Conservation (phyloP, 1,140 invertebrate genomes). For the Saxidomus purpurata region DNA sequence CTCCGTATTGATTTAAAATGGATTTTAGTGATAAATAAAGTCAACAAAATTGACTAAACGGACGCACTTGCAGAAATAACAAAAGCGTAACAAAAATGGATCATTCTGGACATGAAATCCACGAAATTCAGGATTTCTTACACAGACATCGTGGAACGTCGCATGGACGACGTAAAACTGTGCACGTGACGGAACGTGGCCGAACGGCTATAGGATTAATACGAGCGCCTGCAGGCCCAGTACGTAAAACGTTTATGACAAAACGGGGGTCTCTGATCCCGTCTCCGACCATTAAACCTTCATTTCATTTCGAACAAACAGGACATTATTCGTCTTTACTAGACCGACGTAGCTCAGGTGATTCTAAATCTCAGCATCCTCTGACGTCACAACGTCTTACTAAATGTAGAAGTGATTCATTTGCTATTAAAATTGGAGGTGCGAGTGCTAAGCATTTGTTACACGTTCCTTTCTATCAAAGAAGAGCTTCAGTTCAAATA, state of each 20-base stretch:
- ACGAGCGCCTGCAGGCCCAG: not conserved
- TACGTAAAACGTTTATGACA: not conserved
- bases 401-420: not conserved
- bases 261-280: constrained; percentile 23
- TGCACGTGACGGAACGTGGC: constrained; percentile 8
- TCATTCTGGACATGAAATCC: not conserved
- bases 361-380: not conserved
- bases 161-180: constrained; percentile 34
- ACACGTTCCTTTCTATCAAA: not conserved
- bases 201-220: constrained; percentile 36
- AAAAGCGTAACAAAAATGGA: not conserved
- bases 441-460: not conserved
- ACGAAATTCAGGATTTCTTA: constrained; percentile 37
- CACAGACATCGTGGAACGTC: constrained; percentile 12
- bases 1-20: constrained; percentile 47
- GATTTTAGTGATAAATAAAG: constrained; percentile 45
- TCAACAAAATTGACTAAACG: not conserved
- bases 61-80: not conserved
- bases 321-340: not conserved
- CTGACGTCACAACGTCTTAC: not conserved
- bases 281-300: not conserved
- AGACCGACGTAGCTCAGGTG: not conserved
- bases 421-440: not conserved
- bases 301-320: not conserved
- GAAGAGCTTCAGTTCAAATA: not conserved